Percentiles rank a stretch among this genome's conserved stretches.
Conservation (phyloP, 2,888 invertebrate species). For the Dynastes hyllus region DNA sequence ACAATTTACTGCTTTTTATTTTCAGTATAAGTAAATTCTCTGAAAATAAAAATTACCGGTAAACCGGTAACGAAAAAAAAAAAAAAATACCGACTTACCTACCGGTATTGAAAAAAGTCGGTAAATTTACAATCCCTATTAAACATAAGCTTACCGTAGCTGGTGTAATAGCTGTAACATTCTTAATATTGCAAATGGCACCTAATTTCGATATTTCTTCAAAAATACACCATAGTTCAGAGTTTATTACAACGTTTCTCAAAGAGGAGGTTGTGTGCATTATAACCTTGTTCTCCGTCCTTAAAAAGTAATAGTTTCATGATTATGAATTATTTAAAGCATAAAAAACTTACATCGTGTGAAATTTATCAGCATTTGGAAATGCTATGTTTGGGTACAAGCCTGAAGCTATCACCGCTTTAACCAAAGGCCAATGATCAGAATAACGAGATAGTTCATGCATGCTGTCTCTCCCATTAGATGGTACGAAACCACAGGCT, state of each 20-base stretch:
- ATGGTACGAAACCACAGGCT: slow-evolving; percentile 82
- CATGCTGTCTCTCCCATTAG: slow-evolving; percentile 78
- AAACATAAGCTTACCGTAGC: slow-evolving; percentile 75
- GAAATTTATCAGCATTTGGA: slow-evolving; percentile 67
- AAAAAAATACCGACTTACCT: too few species aligned
- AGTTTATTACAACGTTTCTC: slow-evolving; percentile 67
- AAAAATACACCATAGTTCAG: slow-evolving; percentile 86
- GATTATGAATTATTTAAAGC: slow-evolving; percentile 17
- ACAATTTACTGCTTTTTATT: too few species aligned
- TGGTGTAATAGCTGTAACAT: slow-evolving; percentile 87
- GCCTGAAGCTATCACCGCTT: slow-evolving; percentile 90
- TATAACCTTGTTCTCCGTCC: slow-evolving; percentile 76
- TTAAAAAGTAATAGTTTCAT: slow-evolving; percentile 60
- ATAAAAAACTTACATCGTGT: slow-evolving; percentile 69
- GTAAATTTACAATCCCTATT: too few species aligned
- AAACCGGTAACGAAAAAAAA: too few species aligned
- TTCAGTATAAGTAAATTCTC: too few species aligned
- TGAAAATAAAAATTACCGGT: too few species aligned
- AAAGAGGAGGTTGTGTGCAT: slow-evolving; percentile 79
- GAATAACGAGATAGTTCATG: slow-evolving; percentile 88
- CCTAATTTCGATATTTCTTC: slow-evolving; percentile 87
- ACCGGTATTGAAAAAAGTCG: too few species aligned
- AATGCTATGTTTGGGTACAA: slow-evolving; percentile 90
- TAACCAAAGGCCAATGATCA: slow-evolving; percentile 92
- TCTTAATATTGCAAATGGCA: slow-evolving; percentile 81